These are phyloP conservation scores for Pandion haliaetus DNA, from an alignment of 2,113 vertebrate species.

Conservation along the genomic window DNA sequence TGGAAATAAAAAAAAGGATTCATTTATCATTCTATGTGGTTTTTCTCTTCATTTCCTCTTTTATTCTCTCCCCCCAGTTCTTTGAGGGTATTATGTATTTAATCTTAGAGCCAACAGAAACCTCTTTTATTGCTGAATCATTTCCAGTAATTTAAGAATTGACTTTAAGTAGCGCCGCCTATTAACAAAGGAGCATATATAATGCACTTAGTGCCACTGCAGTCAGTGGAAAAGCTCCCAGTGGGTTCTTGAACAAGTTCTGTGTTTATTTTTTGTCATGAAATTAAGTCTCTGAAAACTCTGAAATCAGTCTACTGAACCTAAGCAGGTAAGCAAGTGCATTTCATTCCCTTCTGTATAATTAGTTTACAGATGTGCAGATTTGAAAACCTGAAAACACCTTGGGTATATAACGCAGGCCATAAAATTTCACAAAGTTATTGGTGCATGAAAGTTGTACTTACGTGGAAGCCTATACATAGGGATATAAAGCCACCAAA, in stretches of 20 bases:
- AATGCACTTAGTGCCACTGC: neutral
- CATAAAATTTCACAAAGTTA: neutral
- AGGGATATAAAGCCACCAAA: neutral
- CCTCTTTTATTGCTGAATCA: neutral
- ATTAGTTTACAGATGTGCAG: slow-evolving; percentile 21
- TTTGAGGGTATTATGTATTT: neutral
- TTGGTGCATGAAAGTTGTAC: neutral
- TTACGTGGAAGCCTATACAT: neutral
- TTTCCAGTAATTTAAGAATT: slow-evolving; percentile 3
- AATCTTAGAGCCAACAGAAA: neutral
- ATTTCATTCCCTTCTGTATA: slow-evolving; percentile 22
- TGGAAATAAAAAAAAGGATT: neutral
- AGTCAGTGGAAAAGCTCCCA: neutral
- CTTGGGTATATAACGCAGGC: neutral
- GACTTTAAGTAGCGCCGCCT: neutral
- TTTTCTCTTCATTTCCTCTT: neutral
- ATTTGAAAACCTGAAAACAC: slow-evolving; percentile 18
- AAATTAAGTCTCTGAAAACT: slow-evolving; percentile 12
- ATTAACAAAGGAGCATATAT: neutral
- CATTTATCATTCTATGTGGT: neutral
- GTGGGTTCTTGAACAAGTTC: neutral
- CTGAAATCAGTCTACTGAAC: neutral
- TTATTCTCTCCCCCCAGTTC: neutral
- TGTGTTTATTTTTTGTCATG: slow-evolving; percentile 2
- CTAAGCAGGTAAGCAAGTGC: neutral